Conservation (phyloP, 2,888 invertebrate species). For the Sialis lutaria region DNA sequence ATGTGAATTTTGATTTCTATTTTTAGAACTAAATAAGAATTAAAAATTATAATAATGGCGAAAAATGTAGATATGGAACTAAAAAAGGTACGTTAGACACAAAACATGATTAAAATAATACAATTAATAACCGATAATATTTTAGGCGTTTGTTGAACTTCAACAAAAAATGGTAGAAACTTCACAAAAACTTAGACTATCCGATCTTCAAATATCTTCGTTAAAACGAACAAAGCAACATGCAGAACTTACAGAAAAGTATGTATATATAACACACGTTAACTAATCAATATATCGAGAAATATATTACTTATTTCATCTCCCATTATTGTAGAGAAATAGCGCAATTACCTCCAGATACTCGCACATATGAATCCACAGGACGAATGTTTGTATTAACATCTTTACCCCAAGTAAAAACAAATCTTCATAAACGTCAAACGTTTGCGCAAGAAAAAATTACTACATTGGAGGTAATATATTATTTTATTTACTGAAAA, state of each 20-base stretch:
- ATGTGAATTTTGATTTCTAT: background rate
- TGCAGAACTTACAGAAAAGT: slow-evolving; percentile 51
- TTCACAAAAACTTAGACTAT: slow-evolving; percentile 57
- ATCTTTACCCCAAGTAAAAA: slow-evolving; percentile 42
- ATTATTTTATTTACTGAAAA: background rate
- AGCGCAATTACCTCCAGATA: slow-evolving; percentile 37
- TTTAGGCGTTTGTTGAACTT: slow-evolving; percentile 59
- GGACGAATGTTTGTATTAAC: slow-evolving; percentile 72
- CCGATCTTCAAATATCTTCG: slow-evolving; percentile 59
- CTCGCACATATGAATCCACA: slow-evolving; percentile 61
- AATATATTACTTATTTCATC: slow-evolving; percentile 6
- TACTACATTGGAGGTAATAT: slow-evolving; percentile 33
- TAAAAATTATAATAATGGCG: slow-evolving; percentile 6
- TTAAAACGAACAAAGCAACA: slow-evolving; percentile 49
- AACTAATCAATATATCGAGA: background rate
- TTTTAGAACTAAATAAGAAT: background rate
- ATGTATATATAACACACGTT: slow-evolving; percentile 18
- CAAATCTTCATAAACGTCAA: slow-evolving; percentile 41
- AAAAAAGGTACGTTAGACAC: slow-evolving; percentile 19
- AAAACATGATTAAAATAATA: background rate
- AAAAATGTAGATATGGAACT: slow-evolving; percentile 23
- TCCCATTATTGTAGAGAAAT: slow-evolving; percentile 32
- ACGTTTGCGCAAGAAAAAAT: slow-evolving; percentile 42
- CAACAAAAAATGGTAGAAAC: slow-evolving; percentile 70
- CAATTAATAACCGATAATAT: slow-evolving; percentile 5